Percentiles rank a stretch among this genome's conserved stretches.
Conservation (phyloP, 1,140 invertebrate genomes). For the Antheraea mylitta region DNA sequence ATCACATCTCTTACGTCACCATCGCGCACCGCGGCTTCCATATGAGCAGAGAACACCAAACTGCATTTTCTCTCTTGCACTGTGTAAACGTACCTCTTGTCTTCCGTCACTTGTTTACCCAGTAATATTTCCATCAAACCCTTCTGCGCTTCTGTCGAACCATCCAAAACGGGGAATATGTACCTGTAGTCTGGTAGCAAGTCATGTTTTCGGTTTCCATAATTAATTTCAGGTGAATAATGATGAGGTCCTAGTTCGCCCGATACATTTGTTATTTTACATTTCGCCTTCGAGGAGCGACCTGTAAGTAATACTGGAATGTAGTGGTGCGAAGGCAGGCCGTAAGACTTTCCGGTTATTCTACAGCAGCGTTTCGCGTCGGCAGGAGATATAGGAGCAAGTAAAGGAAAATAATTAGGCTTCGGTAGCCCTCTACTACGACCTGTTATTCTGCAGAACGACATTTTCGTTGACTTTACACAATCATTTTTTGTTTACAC, state of each 20-base stretch:
- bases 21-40: conserved; percentile 87
- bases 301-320: conserved; percentile 86
- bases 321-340: conserved; percentile 87
- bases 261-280: conserved; percentile 83
- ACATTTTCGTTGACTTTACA: conserved; percentile 75
- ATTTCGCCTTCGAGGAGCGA: conserved; percentile 79
- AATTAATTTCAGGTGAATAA: conserved; percentile 79
- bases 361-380: conserved; percentile 89
- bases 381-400: conserved; percentile 89
- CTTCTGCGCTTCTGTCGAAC: conserved; percentile 82
- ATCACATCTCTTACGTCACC: conserved; percentile 88
- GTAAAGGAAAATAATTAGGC: conserved; percentile 90
- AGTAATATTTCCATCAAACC: conserved; percentile 81
- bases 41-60: conserved; percentile 85
- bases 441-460: conserved; percentile 90
- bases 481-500: conserved; percentile 66
- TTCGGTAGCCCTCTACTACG: conserved; percentile 88
- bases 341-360: conserved; percentile 90
- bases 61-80: conserved; percentile 86
- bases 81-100: conserved; percentile 85
- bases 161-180: conserved; percentile 85
- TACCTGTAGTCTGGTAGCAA: conserved; percentile 86
- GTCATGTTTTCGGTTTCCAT: conserved; percentile 83
- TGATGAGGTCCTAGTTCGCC: conserved; percentile 80
- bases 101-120: conserved; percentile 80